Evolutionary conservation across 1,140 invertebrate species (phyloP), one percentile per base, ranked within the genome.

Genomic region (Lepidurus apus): DNA sequence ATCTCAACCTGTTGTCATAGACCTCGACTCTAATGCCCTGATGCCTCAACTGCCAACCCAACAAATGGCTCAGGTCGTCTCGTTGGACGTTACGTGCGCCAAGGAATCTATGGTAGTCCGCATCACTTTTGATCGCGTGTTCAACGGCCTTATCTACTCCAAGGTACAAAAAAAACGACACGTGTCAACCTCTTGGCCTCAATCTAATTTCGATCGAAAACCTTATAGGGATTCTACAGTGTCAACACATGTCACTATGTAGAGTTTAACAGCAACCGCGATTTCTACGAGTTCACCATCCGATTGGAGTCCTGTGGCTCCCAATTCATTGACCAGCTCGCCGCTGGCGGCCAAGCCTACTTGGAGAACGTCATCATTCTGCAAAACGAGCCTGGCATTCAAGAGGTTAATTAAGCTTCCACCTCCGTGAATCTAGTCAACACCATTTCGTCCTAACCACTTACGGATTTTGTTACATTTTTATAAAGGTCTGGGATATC

Each of bases 101-200:
- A 93, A 93, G 83, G 91, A 92, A 78, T 90, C 90, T 88, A 94
- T 94, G 93, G 92, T 90, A 0, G 93, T 94, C 73, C 90, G 91
- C 75, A 89, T 94, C 4, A 91, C 92, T 84, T 94, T 94, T 83
- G 92, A 93, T 82, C 88, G 90, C 79, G 84, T 84, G 42, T 95
- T 93, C 81, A 89, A 93, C 81, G 93, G 93, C 8, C 86, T 94
- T 8, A 92, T 95, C 79, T 95, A 95, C 81, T 93, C 92, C 0
- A 93, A 94, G 87, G 89, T 89, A 83, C 13, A 45, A 4, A 73
- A 45, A 45, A 6, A 73, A 5, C 3, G n/a, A 73, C 65, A 24
- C 65, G 24, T 73, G 74, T 24, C 42, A 17, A 34, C 13, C 42
- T 17, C 74, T 3, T 24, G n/a, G 21, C 13, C 17, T 13, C 34